Evolutionary conservation across 2,113 vertebrate species (phyloP).

Genomic region (Siniperca knerii): DNA sequence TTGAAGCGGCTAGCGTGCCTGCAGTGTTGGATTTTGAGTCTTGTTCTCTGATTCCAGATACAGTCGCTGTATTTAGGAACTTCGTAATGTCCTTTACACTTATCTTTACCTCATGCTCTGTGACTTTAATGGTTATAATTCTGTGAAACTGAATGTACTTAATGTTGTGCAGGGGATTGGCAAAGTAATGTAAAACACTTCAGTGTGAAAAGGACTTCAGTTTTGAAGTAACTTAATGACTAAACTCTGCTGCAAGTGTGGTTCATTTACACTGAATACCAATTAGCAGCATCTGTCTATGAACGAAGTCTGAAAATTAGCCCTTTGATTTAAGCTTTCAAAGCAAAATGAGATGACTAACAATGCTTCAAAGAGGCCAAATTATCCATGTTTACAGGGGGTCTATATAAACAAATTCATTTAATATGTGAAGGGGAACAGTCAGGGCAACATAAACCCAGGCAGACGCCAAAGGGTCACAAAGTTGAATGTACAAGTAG

Average conservation of each 20-base stretch:
- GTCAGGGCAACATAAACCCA: neutral
- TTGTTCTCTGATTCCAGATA: neutral
- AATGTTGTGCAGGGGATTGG: too few relatives aligned
- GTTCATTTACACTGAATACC: neutral
- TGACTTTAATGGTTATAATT: neutral
- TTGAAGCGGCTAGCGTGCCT: neutral
- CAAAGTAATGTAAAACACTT: neutral
- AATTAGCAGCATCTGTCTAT: constrained; percentile 21
- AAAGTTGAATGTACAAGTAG: neutral
- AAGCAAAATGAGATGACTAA: neutral
- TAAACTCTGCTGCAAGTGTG: neutral
- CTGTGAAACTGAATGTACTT: neutral
- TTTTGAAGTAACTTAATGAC: neutral
- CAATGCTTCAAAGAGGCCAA: constrained; percentile 9
- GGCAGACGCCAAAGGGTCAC: neutral
- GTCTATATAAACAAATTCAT: neutral
- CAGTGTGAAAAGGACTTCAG: neutral
- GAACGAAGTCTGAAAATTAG: neutral
- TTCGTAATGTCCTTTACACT: too few relatives aligned
- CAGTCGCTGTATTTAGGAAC: neutral
- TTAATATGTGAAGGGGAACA: neutral
- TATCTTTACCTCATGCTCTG: neutral
- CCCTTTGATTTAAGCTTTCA: constrained; percentile 20
- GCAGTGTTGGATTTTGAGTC: neutral
- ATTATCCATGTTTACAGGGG: neutral